A percentile compares a stretch with the other conserved stretches of the same genome.
These are phyloP conservation scores for Conistra vaccinii DNA, from an alignment of 2,888 invertebrate genomes.

Conservation along the genomic window DNA sequence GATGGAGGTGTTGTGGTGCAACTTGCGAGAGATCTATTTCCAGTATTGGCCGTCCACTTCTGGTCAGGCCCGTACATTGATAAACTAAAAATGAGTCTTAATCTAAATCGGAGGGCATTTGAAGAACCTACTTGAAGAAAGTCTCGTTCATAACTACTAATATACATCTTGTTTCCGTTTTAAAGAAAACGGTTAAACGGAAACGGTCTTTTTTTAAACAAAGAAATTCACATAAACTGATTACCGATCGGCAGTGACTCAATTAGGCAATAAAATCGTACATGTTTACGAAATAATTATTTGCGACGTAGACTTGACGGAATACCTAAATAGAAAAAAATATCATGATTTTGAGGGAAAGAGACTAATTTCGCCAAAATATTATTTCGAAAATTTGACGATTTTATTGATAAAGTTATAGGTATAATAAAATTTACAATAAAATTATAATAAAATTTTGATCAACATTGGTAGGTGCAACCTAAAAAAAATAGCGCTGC, in stretches of 20 bases:
- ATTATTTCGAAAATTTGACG: too few species aligned
- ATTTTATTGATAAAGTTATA: too few species aligned
- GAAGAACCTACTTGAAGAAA: not conserved
- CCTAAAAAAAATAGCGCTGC: too few species aligned
- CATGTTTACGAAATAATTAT: conserved; percentile 1
- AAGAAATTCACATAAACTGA: conserved; percentile 7
- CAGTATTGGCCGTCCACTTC: too few species aligned
- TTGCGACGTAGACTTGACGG: not conserved
- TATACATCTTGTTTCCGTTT: not conserved
- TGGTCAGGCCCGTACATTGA: too few species aligned
- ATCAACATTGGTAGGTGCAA: too few species aligned
- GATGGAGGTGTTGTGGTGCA: not conserved
- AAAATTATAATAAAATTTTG: too few species aligned
- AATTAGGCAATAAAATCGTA: not conserved
- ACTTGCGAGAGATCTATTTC: not conserved
- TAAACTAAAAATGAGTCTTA: not conserved
- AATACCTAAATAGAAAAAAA: not conserved
- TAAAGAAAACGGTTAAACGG: too few species aligned
- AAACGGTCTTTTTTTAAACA: conserved; percentile 1
- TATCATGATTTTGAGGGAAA: not conserved
- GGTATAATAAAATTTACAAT: too few species aligned
- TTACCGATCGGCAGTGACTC: not conserved
- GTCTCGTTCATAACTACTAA: not conserved
- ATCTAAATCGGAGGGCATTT: not conserved
- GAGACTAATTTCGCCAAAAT: too few species aligned